Evolutionary conservation across 2,113 vertebrate species (phyloP), one percentile per base, ranked within the genome.

Genomic region (Numida meleagris): DNA sequence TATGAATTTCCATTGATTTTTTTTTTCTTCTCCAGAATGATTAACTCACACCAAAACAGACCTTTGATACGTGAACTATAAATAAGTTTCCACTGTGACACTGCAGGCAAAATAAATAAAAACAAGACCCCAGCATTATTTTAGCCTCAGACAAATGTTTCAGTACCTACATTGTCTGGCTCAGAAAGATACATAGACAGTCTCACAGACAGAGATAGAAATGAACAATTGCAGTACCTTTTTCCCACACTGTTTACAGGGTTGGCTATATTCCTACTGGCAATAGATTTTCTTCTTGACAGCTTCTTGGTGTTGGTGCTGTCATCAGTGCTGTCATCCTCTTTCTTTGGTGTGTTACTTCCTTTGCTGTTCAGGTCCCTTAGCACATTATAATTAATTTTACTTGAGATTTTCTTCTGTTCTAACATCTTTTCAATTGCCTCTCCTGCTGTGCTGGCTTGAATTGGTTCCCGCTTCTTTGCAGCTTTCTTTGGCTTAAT

Each of bases 381-480:
- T 80, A 99, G 98, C 63, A 99, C 99, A 45, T 99, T 99, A 82
- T 99, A 99, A 98, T 99, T 99, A 97, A 99, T 99, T 98, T 99
- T 99, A 96, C 98, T 98, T 20, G 99, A 99, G 95, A 99, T 99
- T 91, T 97, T 98, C 97, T 99, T 99, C 97, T 99, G 98, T 94
- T 99, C 99, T 97, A 99, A 96, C 99, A 99, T 99, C 98, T 99
- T 99, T 97, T 98, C 99, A 51, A 99, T 99, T 96, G 99, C 99
- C 94, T 99, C 99, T 59, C 99, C 99, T 0, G 99, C 99, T 1
- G 99, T 99, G 98, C 97, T 98, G 85, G 99, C 99, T 66, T 97
- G 97, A 97, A 99, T 99, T 1, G 98, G 98, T 61, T 98, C 97
- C 24, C 97, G 96, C 46, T 97, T 98, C 96, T 97, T 98, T 18